Percentiles rank a stretch among this genome's conserved stretches.
Conservation (phyloP, 1,140 invertebrate genomes). For the Colletes latitarsis region DNA sequence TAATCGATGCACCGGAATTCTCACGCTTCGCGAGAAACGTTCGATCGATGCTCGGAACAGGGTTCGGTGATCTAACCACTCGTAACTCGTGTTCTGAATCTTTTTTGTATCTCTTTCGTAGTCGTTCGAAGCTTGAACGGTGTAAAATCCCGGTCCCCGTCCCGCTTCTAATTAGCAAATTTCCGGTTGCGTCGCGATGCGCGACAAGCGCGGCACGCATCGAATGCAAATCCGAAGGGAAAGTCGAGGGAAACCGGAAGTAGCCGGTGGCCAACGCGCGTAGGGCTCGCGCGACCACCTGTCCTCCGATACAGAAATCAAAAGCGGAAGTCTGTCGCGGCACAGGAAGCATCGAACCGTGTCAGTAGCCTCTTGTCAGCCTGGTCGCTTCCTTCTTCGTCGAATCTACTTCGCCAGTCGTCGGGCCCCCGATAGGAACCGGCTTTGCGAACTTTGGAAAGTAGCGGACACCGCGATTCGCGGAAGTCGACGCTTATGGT, state of each 20-base stretch:
- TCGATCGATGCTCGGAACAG: too few species aligned
- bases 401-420: slow-evolving; percentile 1
- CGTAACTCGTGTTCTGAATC: too few species aligned
- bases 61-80: too few species aligned
- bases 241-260: slow-evolving; percentile 71
- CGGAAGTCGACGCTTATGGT: slow-evolving; percentile 10
- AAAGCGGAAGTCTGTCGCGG: slow-evolving; percentile 75
- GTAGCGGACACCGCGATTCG: background rate
- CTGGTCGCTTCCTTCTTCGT: slow-evolving; percentile 40
- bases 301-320: slow-evolving; percentile 77
- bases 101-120: too few species aligned
- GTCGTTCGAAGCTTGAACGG: background rate
- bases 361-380: slow-evolving; percentile 56
- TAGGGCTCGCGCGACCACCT: slow-evolving; percentile 67
- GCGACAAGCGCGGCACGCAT: slow-evolving; percentile 60
- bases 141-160: slow-evolving; percentile 3
- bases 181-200: slow-evolving; percentile 37
- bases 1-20: too few species aligned
- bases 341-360: slow-evolving; percentile 58
- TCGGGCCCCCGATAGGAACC: slow-evolving; percentile 3
- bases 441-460: background rate
- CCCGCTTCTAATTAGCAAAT: slow-evolving; percentile 50
- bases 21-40: too few species aligned
- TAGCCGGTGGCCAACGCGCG: slow-evolving; percentile 60
- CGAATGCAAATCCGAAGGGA: slow-evolving; percentile 73